A percentile compares a stretch with the other conserved stretches of the same genome.
phyloP scores from a whole-genome alignment of 2,888 invertebrate species.

The Torymus texanus region DNA sequence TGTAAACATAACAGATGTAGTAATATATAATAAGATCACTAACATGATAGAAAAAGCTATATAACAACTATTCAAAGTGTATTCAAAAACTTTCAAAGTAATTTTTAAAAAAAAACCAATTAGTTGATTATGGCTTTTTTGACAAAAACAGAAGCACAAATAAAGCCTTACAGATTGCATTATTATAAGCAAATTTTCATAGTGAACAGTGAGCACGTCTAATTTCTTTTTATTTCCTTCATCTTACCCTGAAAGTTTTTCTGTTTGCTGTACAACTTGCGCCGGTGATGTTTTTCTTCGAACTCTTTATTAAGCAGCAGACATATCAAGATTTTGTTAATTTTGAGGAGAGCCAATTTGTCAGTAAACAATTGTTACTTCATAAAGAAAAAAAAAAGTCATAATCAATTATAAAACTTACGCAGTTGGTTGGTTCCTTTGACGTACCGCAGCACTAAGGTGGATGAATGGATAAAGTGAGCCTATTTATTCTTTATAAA shows the following conservation, averaged over 20 bases:
- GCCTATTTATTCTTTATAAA: slow-evolving; percentile 32
- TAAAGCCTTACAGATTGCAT: slow-evolving; percentile 53
- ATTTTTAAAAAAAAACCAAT: slow-evolving; percentile 33
- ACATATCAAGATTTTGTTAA: slow-evolving; percentile 66
- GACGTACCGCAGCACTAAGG: slow-evolving; percentile 71
- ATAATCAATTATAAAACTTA: slow-evolving; percentile 65
- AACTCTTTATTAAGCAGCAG: slow-evolving; percentile 78
- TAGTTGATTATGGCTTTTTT: slow-evolving; percentile 22
- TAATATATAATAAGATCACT: slow-evolving; percentile 20
- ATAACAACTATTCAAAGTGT: slow-evolving; percentile 11
- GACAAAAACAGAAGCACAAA: slow-evolving; percentile 53
- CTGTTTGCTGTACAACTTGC: slow-evolving; percentile 70
- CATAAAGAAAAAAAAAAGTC: slow-evolving; percentile 40
- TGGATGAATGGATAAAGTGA: slow-evolving; percentile 60
- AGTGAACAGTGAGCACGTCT: slow-evolving; percentile 43
- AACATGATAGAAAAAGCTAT: slow-evolving; percentile 27
- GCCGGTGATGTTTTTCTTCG: slow-evolving; percentile 86
- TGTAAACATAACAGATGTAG: slow-evolving; percentile 16
- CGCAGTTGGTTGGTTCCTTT: slow-evolving; percentile 74
- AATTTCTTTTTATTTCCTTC: slow-evolving; percentile 48
- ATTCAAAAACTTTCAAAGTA: slow-evolving; percentile 54
- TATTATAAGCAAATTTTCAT: slow-evolving; percentile 51
- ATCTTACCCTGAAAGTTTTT: slow-evolving; percentile 73
- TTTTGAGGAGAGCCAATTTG: slow-evolving; percentile 55
- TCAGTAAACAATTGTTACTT: slow-evolving; percentile 52